A percentile compares a stretch with the other conserved stretches of the same genome.
Conservation (phyloP, 1,140 invertebrate species). For the Zaprionus taronus region DNA sequence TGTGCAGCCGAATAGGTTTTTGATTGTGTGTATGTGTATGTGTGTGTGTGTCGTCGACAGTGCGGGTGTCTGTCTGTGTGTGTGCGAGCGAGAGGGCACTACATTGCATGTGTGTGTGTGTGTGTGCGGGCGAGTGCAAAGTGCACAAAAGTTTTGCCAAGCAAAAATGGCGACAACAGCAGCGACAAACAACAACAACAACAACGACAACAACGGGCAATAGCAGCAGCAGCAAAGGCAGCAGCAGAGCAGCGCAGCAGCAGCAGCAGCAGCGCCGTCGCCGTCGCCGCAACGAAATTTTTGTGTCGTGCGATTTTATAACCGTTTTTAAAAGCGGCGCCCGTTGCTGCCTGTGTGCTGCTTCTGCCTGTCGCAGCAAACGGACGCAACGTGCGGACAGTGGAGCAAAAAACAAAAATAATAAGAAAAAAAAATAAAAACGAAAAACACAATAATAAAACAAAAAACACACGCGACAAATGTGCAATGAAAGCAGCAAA, state of each 20-base stretch:
- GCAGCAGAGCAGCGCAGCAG: constrained; percentile 17
- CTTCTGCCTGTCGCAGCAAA: constrained; percentile 41
- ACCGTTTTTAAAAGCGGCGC: constrained; percentile 71
- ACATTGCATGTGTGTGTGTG: constrained; percentile 19
- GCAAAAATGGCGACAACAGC: constrained; percentile 76
- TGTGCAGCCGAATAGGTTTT: constrained; percentile 72
- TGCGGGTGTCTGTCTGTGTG: constrained; percentile 14
- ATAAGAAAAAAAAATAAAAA: neutral
- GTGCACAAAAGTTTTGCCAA: constrained; percentile 74
- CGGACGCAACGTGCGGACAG: constrained; percentile 33
- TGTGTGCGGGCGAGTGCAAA: constrained; percentile 68
- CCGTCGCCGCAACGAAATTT: constrained; percentile 48
- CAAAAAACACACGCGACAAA: constrained; percentile 12
- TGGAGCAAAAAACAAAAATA: constrained; percentile 20
- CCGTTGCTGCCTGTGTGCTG: constrained; percentile 36
- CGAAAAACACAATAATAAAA: neutral
- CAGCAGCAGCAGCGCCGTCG: constrained; percentile 28
- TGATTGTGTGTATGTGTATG: constrained; percentile 66
- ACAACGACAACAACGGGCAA: constrained; percentile 44
- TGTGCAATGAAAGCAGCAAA: constrained; percentile 4
- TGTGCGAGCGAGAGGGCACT: constrained; percentile 48
- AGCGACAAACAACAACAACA: constrained; percentile 50
- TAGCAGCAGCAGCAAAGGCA: constrained; percentile 21
- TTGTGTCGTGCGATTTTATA: constrained; percentile 72
- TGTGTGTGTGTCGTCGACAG: constrained; percentile 49